These are phyloP conservation scores for Ruditapes philippinarum DNA, from an alignment of 1,140 invertebrate genomes.

Conservation along the genomic window DNA sequence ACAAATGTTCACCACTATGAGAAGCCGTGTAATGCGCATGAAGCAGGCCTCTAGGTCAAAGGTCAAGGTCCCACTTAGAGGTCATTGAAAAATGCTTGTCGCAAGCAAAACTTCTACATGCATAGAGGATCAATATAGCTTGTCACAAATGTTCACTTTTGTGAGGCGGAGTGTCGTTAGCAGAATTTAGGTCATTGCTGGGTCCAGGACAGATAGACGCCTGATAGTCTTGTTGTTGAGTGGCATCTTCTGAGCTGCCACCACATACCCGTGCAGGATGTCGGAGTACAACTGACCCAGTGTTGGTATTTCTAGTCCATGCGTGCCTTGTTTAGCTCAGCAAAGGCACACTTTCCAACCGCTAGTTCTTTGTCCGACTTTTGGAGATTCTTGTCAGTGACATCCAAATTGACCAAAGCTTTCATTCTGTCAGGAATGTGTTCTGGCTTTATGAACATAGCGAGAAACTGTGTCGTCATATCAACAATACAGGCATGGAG, in stretches of 20 bases:
- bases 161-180: too few species aligned
- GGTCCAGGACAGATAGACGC: not conserved
- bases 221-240: constrained; percentile 15
- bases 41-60: too few species aligned
- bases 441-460: constrained; percentile 51
- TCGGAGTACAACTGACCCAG: constrained; percentile 14
- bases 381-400: constrained; percentile 38
- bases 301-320: constrained; percentile 31
- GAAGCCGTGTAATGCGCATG: too few species aligned
- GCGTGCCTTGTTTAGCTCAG: constrained; percentile 14
- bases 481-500: not conserved
- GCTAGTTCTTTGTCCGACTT: constrained; percentile 25
- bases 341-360: constrained; percentile 36
- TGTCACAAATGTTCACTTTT: too few species aligned
- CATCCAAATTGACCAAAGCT: constrained; percentile 45
- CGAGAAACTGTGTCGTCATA: not conserved
- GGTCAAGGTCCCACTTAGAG: too few species aligned
- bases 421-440: constrained; percentile 44
- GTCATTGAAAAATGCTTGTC: too few species aligned
- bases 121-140: too few species aligned
- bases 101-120: too few species aligned
- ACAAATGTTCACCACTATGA: too few species aligned
- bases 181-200: constrained; percentile 25
- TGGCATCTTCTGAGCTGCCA: constrained; percentile 39
- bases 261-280: constrained; percentile 13